A percentile compares a stretch with the other conserved stretches of the same genome.
These are phyloP conservation scores for Branchipolynoe longqiensis DNA, from an alignment of 2,888 invertebrate species.

Conservation along the genomic window DNA sequence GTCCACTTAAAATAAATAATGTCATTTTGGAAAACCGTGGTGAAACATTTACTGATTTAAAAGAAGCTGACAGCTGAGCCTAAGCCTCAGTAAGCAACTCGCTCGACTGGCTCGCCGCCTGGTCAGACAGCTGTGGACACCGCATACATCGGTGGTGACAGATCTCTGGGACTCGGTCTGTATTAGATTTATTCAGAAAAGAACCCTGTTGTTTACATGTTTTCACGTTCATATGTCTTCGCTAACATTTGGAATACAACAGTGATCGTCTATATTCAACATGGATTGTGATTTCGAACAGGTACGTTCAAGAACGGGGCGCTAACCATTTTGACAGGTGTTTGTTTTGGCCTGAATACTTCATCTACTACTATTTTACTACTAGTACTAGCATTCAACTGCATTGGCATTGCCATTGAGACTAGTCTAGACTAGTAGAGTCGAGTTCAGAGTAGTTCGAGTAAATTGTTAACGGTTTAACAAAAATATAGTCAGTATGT, in stretches of 20 bases:
- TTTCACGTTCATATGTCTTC: neutral
- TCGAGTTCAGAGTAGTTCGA: no score
- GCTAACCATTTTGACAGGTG: constrained; percentile 42
- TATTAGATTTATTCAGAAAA: constrained; percentile 53
- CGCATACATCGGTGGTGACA: neutral
- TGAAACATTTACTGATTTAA: no score
- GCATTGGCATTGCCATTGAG: no score
- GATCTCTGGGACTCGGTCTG: neutral
- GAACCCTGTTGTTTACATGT: neutral
- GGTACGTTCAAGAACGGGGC: neutral
- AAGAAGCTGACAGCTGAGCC: no score
- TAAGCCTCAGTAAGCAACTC: no score
- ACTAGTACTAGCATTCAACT: no score
- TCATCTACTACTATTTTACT: no score
- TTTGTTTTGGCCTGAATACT: constrained; percentile 23
- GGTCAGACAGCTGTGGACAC: neutral
- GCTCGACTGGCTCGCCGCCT: constrained; percentile 14
- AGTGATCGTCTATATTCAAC: neutral
- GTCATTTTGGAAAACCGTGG: no score
- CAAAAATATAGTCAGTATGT: no score
- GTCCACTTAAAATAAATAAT: no score
- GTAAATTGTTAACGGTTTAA: no score
- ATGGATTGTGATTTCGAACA: constrained; percentile 47
- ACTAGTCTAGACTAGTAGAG: no score
- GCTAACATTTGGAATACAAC: neutral